Evolutionary conservation across 2,113 vertebrate species (phyloP), one percentile per base, ranked within the genome.

Genomic region (western clawed frog (Xenopus tropicalis)): DNA sequence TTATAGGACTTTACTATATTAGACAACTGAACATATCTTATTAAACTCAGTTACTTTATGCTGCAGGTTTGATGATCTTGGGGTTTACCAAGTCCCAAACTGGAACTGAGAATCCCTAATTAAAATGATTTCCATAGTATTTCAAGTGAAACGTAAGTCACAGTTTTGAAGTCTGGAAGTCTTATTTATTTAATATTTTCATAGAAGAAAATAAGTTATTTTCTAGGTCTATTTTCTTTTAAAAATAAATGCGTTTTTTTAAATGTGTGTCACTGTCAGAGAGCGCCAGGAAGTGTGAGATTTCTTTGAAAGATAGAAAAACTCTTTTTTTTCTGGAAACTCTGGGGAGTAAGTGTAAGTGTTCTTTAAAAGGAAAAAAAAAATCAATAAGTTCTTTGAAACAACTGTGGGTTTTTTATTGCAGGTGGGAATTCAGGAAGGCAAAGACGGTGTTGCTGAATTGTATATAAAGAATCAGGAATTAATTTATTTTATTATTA

Each of bases 321-420:
- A 24, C 8, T 54, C 22, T 64, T 22, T 63, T 29, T 17, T 72
- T 72, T 17, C 46, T 14, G 46, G 12, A 16, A 22, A 29, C 61
- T 65, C 70, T 65, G 12, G 61, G 70, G 48, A 57, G 37, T 24
- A 63, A 24, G 4, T 42, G 25, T 37, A 72, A 72, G 63, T 56
- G 25, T 63, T 73, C 56, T 73, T 44, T 58, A 58, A 54, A 75
- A 61, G 29, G 46, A 48, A 48, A 48, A 48, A 44, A 74, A 59
- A 65, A 75, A 75, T 69, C 71, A 58, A 73, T 73, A 73, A 19
- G 4, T 14, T 12, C 25, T 68, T 51, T 68, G 57, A 68, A 67
- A 68, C 65, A 75, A 68, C 43, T 62, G 24, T 54, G 57, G 63
- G 16, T 61, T 66, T 66, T 74, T 67, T 66, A 61, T 74, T 74